Evolutionary conservation across 2,797 vertebrate species (phyloP).

Genomic region (Acrossocheilus wenchowensis): DNA sequence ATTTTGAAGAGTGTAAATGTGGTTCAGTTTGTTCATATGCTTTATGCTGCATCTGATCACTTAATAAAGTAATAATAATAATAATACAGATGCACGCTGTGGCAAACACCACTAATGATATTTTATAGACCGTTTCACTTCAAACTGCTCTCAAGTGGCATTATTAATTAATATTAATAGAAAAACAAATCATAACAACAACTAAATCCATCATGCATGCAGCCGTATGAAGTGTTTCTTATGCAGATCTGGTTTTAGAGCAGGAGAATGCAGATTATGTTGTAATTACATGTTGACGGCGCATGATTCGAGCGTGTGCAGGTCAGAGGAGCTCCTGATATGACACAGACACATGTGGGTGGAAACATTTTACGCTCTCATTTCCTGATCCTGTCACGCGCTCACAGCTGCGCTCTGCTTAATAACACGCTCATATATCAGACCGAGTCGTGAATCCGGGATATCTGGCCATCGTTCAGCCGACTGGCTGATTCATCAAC

Average conservation of each 20-base stretch:
- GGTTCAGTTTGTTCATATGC: no score
- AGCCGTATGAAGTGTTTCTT: background rate
- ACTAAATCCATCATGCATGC: background rate
- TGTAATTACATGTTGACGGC: constrained; percentile 33
- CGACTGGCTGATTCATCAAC: background rate
- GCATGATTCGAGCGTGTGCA: constrained; percentile 53
- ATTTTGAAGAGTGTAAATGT: no score
- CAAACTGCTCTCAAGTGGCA: background rate
- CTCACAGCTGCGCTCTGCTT: background rate
- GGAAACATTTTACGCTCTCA: constrained; percentile 30
- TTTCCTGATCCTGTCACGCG: constrained; percentile 27
- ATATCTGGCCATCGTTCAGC: background rate
- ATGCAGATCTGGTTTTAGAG: background rate
- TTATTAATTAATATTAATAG: background rate
- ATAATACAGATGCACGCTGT: background rate
- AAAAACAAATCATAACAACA: background rate
- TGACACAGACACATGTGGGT: background rate
- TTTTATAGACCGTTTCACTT: background rate
- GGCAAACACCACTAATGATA: background rate
- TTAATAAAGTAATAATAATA: background rate
- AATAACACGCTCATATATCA: background rate
- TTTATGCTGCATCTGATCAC: no score
- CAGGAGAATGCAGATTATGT: background rate
- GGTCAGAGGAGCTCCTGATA: background rate
- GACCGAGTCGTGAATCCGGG: background rate